phyloP scores from a whole-genome alignment of 2,888 invertebrate species.

The Brenthis ino region DNA sequence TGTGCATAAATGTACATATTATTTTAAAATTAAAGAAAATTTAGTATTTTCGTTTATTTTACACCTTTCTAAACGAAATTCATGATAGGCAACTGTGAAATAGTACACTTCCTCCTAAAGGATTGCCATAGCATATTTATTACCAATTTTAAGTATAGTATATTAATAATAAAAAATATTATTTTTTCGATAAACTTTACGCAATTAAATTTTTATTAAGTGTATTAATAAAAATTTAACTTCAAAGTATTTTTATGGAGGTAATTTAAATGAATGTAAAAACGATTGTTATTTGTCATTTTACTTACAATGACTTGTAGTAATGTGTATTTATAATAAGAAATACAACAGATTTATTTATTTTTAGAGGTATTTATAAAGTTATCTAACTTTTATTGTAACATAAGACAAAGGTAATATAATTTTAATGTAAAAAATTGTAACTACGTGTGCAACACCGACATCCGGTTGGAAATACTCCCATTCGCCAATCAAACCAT shows the following conservation, averaged over 20 bases:
- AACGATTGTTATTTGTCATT: too few species aligned
- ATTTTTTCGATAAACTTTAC: too few species aligned
- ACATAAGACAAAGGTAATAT: neutral
- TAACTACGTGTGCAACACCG: slow-evolving; percentile 51
- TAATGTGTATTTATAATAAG: neutral
- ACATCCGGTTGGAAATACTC: slow-evolving; percentile 63
- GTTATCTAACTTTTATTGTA: neutral
- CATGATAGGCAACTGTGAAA: slow-evolving; percentile 45
- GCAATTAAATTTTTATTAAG: too few species aligned
- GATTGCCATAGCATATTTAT: slow-evolving; percentile 44
- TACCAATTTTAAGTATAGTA: neutral
- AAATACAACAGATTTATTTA: neutral
- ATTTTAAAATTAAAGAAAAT: too few species aligned
- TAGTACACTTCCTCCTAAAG: slow-evolving; percentile 46
- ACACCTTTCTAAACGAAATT: slow-evolving; percentile 33
- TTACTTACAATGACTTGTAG: too few species aligned
- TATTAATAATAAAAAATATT: neutral
- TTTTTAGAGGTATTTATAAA: neutral
- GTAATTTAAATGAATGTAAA: too few species aligned
- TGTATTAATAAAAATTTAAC: too few species aligned
- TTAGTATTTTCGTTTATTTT: too few species aligned
- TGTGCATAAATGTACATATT: too few species aligned
- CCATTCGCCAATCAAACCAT: slow-evolving; percentile 80
- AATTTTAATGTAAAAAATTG: neutral
- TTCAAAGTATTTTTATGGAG: too few species aligned